These are phyloP conservation scores for Platycnemis pennipes DNA, from an alignment of 2,888 invertebrate genomes.

Conservation along the genomic window DNA sequence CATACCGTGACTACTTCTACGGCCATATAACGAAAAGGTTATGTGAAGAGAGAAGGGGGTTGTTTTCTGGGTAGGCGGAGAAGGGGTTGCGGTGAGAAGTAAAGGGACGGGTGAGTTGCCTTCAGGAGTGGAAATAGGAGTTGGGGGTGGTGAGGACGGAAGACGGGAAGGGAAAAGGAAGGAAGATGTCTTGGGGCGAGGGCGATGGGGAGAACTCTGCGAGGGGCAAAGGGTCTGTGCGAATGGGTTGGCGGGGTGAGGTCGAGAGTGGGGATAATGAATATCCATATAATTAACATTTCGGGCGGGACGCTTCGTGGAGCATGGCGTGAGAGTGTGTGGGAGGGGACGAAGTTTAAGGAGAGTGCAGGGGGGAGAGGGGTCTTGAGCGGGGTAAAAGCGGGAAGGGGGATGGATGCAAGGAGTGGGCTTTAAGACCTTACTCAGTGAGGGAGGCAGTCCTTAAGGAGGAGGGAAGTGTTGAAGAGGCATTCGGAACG, in stretches of 20 bases:
- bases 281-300: conserved; percentile 68
- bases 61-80: not conserved
- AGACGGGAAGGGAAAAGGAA: not conserved
- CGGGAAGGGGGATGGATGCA: conserved; percentile 18
- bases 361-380: not conserved
- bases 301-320: conserved; percentile 64
- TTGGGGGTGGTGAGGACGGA: not conserved
- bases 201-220: too few species aligned
- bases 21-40: conserved; percentile 50
- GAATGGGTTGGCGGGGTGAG: conserved; percentile 21
- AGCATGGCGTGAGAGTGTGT: conserved; percentile 34
- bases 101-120: not conserved
- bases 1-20: not conserved
- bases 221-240: not conserved
- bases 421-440: conserved; percentile 59
- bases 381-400: not conserved
- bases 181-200: not conserved
- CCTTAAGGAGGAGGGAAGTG: conserved; percentile 24
- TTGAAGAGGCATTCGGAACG: conserved; percentile 51
- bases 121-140: not conserved
- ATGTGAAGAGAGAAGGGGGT: conserved; percentile 28
- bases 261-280: conserved; percentile 54
- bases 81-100: not conserved
- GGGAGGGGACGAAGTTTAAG: conserved; percentile 51
- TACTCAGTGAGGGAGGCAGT: conserved; percentile 51